Evolutionary conservation across 1,140 invertebrate species (phyloP).

Genomic region (Teleogryllus occipitalis): DNA sequence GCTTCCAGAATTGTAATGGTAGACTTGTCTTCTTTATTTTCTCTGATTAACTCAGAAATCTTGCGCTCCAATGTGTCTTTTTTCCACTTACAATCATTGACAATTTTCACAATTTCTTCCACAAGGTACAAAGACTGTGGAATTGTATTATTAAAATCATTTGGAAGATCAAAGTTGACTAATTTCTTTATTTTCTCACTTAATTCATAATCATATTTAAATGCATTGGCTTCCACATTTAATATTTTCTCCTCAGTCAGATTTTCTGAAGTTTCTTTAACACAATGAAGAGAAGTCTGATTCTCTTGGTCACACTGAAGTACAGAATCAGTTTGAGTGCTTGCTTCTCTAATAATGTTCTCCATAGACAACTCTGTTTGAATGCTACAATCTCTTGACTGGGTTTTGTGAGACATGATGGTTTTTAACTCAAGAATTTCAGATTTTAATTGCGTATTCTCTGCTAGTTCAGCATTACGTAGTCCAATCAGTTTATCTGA

Average conservation of each 20-base stretch:
- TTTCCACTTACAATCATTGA: conserved; percentile 36
- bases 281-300: background rate
- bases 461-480: background rate
- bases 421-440: background rate
- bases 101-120: conserved; percentile 32
- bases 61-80: conserved; percentile 37
- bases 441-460: background rate
- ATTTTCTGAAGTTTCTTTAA: background rate
- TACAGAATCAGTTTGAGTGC: conserved; percentile 22
- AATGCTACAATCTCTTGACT: background rate
- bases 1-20: conserved; percentile 32
- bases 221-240: conserved; percentile 1
- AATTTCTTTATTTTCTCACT: conserved; percentile 32
- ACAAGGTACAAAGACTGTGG: conserved; percentile 27
- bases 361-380: conserved; percentile 24
- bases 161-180: conserved; percentile 27
- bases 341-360: conserved; percentile 8
- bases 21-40: conserved; percentile 31
- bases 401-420: background rate
- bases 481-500: background rate
- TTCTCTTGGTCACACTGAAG: background rate
- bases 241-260: background rate
- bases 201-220: conserved; percentile 24
- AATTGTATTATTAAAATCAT: conserved; percentile 27
- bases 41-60: conserved; percentile 33